Conservation (phyloP, 2,888 invertebrate species). For the Agrotis exclamationis region DNA sequence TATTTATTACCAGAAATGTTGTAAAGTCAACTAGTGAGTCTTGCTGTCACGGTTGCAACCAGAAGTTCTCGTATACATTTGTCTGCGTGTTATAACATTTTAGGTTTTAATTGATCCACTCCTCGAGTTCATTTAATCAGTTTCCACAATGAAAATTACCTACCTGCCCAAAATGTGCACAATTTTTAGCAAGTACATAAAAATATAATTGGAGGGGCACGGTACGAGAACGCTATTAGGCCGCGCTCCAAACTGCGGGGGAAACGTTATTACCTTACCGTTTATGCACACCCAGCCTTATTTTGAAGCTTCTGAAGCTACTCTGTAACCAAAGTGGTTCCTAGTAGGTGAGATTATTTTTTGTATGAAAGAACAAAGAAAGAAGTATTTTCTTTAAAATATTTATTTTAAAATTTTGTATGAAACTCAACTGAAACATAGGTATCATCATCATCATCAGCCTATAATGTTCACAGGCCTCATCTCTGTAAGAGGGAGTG, state of each 20-base stretch:
- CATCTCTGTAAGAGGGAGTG: too few relatives aligned
- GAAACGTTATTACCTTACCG: constrained; percentile 49
- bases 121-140: neutral
- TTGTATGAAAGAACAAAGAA: too few relatives aligned
- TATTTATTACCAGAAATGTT: too few relatives aligned
- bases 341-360: neutral
- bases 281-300: constrained; percentile 55
- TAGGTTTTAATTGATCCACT: neutral
- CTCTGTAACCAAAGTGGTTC: constrained; percentile 3
- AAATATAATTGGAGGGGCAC: constrained; percentile 44
- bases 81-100: too few relatives aligned
- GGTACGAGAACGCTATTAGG: constrained; percentile 64
- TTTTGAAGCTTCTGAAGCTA: constrained; percentile 28
- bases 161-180: constrained; percentile 6
- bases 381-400: too few relatives aligned
- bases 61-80: too few relatives aligned
- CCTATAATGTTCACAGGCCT: too few relatives aligned
- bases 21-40: too few relatives aligned
- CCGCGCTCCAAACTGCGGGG: constrained; percentile 61
- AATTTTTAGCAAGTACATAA: constrained; percentile 29
- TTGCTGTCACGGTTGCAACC: too few relatives aligned
- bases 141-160: neutral
- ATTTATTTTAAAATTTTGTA: neutral
- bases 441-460: too few relatives aligned
- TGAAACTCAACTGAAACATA: neutral